Conservation (phyloP, 1,140 invertebrate species). For the Radopholus similis region DNA sequence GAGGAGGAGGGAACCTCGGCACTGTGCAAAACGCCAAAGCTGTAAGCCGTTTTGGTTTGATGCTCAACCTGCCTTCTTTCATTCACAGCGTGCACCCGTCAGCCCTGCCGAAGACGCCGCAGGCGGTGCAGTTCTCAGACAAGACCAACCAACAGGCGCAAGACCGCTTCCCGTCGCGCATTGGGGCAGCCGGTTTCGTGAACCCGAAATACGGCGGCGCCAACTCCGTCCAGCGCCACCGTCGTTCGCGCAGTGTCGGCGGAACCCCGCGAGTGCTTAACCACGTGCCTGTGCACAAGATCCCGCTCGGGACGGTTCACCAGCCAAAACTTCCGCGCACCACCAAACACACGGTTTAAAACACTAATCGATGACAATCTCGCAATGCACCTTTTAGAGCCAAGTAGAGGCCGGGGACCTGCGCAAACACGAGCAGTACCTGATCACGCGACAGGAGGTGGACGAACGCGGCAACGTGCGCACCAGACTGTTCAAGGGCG, state of each 20-base stretch:
- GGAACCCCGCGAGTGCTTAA: conserved; percentile 78
- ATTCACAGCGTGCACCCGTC: no score
- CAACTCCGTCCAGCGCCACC: conserved; percentile 35
- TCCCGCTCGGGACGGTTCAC: conserved; percentile 73
- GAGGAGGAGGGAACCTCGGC: neutral
- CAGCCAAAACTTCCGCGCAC: conserved; percentile 78
- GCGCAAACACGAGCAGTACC: conserved; percentile 78
- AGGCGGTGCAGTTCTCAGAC: no score
- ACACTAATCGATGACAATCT: no score
- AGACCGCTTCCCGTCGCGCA: no score
- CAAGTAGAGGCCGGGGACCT: conserved; percentile 72
- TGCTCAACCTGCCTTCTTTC: no score
- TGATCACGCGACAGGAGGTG: conserved; percentile 81
- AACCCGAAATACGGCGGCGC: no score
- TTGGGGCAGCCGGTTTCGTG: no score
- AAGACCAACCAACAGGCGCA: no score
- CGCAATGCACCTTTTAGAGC: no score
- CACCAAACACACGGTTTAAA: conserved; percentile 78
- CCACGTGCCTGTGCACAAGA: conserved; percentile 71
- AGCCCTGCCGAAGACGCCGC: no score
- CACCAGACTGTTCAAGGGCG: conserved; percentile 84
- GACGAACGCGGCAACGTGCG: conserved; percentile 85
- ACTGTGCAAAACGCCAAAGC: no score
- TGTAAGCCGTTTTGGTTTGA: no score
- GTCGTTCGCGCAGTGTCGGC: conserved; percentile 33